Percentiles rank a stretch among this genome's conserved stretches.
Conservation (phyloP, 92 coral and sea anemone genomes). For the Metridium senile region DNA sequence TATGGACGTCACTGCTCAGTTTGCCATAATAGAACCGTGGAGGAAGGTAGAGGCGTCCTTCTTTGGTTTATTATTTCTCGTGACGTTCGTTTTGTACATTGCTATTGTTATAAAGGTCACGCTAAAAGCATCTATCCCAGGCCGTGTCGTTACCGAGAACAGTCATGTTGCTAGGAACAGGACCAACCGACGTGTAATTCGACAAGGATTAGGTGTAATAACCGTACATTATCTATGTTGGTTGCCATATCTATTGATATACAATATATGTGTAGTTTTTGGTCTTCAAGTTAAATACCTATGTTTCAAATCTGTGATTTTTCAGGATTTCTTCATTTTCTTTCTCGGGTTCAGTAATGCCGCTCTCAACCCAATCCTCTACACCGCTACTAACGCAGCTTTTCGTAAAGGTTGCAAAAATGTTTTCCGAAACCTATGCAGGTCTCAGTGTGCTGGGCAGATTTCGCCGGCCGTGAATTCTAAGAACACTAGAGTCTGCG, state of each 20-base stretch:
- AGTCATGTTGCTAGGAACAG: slow-evolving; percentile 3
- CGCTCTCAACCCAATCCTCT: slow-evolving; percentile 33
- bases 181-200: slow-evolving; percentile 20
- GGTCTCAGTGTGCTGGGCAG: neutral
- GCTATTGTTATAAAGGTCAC: slow-evolving; percentile 27
- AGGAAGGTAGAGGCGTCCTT: slow-evolving; percentile 10
- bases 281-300: neutral
- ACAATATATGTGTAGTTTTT: slow-evolving; percentile 3
- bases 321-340: slow-evolving; percentile 9
- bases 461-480: neutral
- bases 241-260: slow-evolving; percentile 19
- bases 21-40: slow-evolving; percentile 14
- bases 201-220: slow-evolving; percentile 35
- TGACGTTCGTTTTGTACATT: slow-evolving; percentile 20
- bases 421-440: neutral
- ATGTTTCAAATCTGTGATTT: neutral
- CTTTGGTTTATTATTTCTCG: slow-evolving; percentile 7
- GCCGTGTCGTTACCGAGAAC: slow-evolving; percentile 24
- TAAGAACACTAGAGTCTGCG: neutral
- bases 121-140: slow-evolving; percentile 20
- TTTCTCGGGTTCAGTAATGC: slow-evolving; percentile 34
- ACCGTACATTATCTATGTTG: slow-evolving; percentile 37
- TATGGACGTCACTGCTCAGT: neutral
- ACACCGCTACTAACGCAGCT: slow-evolving; percentile 23
- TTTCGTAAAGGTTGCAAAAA: slow-evolving; percentile 31